Conservation (phyloP, 1,140 invertebrate species). For the Scaptomyza graminum region DNA sequence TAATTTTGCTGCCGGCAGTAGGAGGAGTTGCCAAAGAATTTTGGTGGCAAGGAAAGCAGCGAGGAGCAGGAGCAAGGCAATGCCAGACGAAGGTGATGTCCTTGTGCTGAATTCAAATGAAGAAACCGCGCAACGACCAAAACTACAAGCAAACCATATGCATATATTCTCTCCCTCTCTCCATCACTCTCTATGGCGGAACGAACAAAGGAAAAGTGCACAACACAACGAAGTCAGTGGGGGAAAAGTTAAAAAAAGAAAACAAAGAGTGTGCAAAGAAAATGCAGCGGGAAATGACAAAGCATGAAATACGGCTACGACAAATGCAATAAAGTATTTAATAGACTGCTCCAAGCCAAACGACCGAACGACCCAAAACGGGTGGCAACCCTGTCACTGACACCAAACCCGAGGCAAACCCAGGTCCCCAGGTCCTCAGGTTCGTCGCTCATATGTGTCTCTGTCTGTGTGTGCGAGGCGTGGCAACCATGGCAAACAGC, state of each 20-base stretch:
- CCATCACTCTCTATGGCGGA: slow-evolving; percentile 9
- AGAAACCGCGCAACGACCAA: slow-evolving; percentile 64
- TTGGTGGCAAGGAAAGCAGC: neutral
- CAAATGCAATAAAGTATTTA: slow-evolving; percentile 83
- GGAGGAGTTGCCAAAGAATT: slow-evolving; percentile 10
- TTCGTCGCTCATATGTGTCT: slow-evolving; percentile 34
- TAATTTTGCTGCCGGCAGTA: slow-evolving; percentile 77
- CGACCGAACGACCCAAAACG: slow-evolving; percentile 21
- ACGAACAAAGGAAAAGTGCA: slow-evolving; percentile 61
- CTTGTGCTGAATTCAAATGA: slow-evolving; percentile 80
- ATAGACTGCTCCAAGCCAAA: slow-evolving; percentile 77
- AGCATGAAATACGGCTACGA: slow-evolving; percentile 81
- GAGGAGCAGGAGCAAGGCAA: neutral
- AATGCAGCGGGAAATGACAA: slow-evolving; percentile 82
- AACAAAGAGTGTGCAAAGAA: slow-evolving; percentile 66
- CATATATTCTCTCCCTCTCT: slow-evolving; percentile 19
- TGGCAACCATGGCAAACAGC: slow-evolving; percentile 50
- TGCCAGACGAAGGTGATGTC: slow-evolving; percentile 52
- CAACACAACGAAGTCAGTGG: slow-evolving; percentile 32
- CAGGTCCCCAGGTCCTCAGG: slow-evolving; percentile 6
- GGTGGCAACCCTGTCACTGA: slow-evolving; percentile 64
- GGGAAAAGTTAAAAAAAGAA: slow-evolving; percentile 1
- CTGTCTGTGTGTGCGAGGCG: neutral
- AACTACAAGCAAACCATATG: slow-evolving; percentile 43
- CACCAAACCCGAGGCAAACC: slow-evolving; percentile 55